phyloP scores from a whole-genome alignment of 2,888 invertebrate species.

The Phaonia tiefii region DNA sequence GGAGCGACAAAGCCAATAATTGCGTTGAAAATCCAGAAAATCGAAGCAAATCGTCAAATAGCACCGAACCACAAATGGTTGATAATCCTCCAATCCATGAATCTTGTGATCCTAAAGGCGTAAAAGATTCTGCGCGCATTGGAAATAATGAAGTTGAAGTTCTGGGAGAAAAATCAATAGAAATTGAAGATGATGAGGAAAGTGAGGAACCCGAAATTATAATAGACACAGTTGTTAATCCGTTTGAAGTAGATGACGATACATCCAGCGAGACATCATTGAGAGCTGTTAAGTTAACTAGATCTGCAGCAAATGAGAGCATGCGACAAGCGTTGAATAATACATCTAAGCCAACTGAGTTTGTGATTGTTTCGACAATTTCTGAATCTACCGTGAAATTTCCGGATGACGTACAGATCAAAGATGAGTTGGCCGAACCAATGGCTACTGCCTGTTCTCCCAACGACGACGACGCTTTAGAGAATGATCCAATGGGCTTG shows the following conservation, averaged over 20 bases:
- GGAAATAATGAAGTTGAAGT: neutral
- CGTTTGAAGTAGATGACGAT: constrained; percentile 24
- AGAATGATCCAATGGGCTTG: constrained; percentile 74
- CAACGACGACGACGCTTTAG: constrained; percentile 45
- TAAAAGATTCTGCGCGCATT: no score
- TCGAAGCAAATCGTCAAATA: no score
- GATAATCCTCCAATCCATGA: no score
- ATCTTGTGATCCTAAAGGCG: no score
- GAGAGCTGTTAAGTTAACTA: neutral
- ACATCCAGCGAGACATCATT: neutral
- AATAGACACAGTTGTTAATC: constrained; percentile 46
- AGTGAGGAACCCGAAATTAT: constrained; percentile 27
- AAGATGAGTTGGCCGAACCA: constrained; percentile 57
- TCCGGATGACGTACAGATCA: constrained; percentile 29
- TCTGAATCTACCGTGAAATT: neutral
- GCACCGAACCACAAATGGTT: no score
- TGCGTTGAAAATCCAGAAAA: no score
- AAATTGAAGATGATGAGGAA: constrained; percentile 27
- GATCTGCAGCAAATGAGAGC: neutral
- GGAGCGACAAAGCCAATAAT: no score
- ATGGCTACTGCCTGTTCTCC: constrained; percentile 37
- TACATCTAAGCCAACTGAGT: constrained; percentile 41
- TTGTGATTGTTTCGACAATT: constrained; percentile 54
- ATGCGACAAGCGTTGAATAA: neutral
- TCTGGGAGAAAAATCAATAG: neutral